Evolutionary conservation across 2,113 vertebrate genomes (phyloP).

Genomic region (Ptychochromis oligacanthus): DNA sequence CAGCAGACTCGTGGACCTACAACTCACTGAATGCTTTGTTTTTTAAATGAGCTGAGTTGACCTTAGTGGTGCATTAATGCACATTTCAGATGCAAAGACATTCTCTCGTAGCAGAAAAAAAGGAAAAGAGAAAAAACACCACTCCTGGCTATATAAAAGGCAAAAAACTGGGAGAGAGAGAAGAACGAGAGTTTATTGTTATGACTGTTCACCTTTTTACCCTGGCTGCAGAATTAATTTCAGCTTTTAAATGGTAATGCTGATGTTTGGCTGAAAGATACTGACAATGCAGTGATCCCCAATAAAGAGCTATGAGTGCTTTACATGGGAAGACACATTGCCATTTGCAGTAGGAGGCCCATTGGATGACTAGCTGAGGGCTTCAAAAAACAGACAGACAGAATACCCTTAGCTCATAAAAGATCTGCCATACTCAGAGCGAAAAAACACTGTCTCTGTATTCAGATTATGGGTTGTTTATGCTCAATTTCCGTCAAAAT

Average conservation of each 20-base stretch:
- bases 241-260: conserved; percentile 69
- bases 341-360: conserved; percentile 61
- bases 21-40: conserved; percentile 66
- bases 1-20: conserved; percentile 52
- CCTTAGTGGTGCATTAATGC: conserved; percentile 68
- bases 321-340: conserved; percentile 63
- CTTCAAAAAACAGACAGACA: conserved; percentile 29
- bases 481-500: conserved; percentile 67
- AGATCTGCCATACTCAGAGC: conserved; percentile 24
- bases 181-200: conserved; percentile 49
- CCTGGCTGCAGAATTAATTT: conserved; percentile 70
- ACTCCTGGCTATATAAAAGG: conserved; percentile 54
- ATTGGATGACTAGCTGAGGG: conserved; percentile 45
- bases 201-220: conserved; percentile 72
- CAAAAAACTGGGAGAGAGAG: neutral
- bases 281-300: conserved; percentile 62
- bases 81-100: conserved; percentile 72
- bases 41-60: conserved; percentile 74
- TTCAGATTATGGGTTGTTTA: conserved; percentile 63
- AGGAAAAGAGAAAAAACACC: neutral
- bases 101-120: conserved; percentile 38
- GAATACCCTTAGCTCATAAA: conserved; percentile 55
- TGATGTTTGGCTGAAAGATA: conserved; percentile 70
- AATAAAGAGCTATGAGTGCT: conserved; percentile 67
- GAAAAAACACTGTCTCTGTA: conserved; percentile 34